Evolutionary conservation across 2,888 invertebrate genomes (phyloP).

Genomic region (Drosophila suboccidentalis): DNA sequence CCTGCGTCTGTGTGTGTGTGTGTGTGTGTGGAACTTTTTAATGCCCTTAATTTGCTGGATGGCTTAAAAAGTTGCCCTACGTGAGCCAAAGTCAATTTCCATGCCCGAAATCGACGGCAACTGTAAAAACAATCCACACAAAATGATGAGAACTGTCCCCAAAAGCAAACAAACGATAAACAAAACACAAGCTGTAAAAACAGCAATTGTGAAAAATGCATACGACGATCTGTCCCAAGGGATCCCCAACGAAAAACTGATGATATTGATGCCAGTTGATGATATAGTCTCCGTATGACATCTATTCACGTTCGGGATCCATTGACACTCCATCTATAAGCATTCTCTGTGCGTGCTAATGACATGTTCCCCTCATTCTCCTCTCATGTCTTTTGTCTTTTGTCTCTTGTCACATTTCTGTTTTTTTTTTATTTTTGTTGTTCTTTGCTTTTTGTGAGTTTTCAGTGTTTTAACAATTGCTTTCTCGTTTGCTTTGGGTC

Average conservation of each 20-base stretch:
- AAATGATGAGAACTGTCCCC: conserved; percentile 61
- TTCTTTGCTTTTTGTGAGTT: conserved; percentile 24
- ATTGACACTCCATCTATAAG: conserved; percentile 15
- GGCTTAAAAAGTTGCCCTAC: conserved; percentile 76
- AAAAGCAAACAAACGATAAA: conserved; percentile 60
- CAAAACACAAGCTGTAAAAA: conserved; percentile 72
- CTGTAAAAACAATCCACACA: conserved; percentile 61
- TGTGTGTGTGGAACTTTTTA: conserved; percentile 68
- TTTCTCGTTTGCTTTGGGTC: conserved; percentile 40
- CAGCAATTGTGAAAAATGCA: conserved; percentile 45
- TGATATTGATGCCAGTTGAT: conserved; percentile 3
- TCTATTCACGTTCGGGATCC: conserved; percentile 21
- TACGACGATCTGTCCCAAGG: conserved; percentile 42
- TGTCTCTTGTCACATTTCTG: conserved; percentile 6
- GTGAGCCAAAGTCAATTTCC: conserved; percentile 66
- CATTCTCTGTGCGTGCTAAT: conserved; percentile 52
- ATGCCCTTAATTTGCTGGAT: conserved; percentile 79
- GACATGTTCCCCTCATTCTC: conserved; percentile 48
- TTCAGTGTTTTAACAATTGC: conserved; percentile 70
- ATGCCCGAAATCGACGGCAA: conserved; percentile 52
- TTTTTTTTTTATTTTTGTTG: conserved; percentile 16
- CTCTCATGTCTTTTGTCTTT: conserved; percentile 12
- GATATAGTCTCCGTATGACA: conserved; percentile 14
- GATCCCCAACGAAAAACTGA: conserved; percentile 10
- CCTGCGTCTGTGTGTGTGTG: conserved; percentile 1